Evolutionary conservation across 2,113 vertebrate genomes (phyloP).

Genomic region (Centrocercus urophasianus): DNA sequence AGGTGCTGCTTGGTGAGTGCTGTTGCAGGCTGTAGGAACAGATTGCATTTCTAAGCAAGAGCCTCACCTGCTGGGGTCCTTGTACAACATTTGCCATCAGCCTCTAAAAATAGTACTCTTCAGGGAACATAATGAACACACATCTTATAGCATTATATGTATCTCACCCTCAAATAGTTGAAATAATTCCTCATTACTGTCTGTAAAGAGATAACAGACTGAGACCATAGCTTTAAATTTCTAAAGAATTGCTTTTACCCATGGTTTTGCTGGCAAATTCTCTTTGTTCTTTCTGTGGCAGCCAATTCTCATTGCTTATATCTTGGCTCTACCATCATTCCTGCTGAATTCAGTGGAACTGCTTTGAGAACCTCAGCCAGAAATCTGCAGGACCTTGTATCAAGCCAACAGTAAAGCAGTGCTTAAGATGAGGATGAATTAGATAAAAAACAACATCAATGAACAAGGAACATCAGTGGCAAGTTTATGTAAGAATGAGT

Average conservation of each 20-base stretch:
- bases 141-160: not conserved
- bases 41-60: slow-evolving; percentile 40
- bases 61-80: slow-evolving; percentile 52
- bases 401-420: not conserved
- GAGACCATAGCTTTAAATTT: not conserved
- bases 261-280: not conserved
- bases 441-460: not conserved
- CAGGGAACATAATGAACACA: not conserved
- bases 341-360: not conserved
- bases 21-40: slow-evolving; percentile 34
- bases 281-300: not conserved
- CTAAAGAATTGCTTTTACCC: not conserved
- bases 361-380: not conserved
- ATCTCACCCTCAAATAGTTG: rapidly evolving
- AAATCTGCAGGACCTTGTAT: not conserved
- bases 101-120: slow-evolving; percentile 32
- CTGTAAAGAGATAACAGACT: not conserved
- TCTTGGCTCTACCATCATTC: not conserved
- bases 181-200: not conserved
- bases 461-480: not conserved
- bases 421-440: not conserved
- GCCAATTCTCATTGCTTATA: not conserved
- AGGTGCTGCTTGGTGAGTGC: not conserved
- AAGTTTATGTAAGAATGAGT: not conserved
- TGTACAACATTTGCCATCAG: slow-evolving; percentile 1